Conservation (phyloP, 2,888 invertebrate species). For the Polydrusus tereticollis region DNA sequence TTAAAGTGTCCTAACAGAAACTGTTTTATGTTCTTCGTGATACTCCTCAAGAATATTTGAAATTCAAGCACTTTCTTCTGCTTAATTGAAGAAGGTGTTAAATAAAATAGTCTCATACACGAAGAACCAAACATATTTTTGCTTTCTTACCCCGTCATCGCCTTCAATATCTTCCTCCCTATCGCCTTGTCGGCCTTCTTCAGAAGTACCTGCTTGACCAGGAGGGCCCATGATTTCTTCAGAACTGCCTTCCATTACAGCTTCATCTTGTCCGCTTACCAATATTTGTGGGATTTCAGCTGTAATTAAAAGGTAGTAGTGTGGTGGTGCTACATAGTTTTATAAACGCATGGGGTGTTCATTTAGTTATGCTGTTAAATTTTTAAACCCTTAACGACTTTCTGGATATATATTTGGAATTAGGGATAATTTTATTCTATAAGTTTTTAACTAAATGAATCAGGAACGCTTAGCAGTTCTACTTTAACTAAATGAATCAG, state of each 20-base stretch:
- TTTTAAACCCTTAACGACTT: no score
- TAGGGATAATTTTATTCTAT: no score
- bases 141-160: conserved; percentile 62
- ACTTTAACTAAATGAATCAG: no score
- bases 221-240: conserved; percentile 64
- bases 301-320: conserved; percentile 49
- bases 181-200: conserved; percentile 57
- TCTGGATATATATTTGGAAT: no score
- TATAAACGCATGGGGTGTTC: not conserved
- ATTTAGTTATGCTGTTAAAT: not conserved
- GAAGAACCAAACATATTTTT: not conserved
- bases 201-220: conserved; percentile 63
- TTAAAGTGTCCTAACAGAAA: no score
- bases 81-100: no score
- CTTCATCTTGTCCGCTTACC: conserved; percentile 64
- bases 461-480: no score
- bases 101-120: no score
- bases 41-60: no score
- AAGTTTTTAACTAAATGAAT: no score
- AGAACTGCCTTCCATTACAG: conserved; percentile 65
- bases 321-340: conserved; percentile 1
- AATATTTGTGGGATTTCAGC: conserved; percentile 63
- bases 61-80: no score
- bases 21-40: no score
- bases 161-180: conserved; percentile 63